phyloP scores from a whole-genome alignment of 2,797 vertebrate genomes.

The Neosilurus hyrtlii region DNA sequence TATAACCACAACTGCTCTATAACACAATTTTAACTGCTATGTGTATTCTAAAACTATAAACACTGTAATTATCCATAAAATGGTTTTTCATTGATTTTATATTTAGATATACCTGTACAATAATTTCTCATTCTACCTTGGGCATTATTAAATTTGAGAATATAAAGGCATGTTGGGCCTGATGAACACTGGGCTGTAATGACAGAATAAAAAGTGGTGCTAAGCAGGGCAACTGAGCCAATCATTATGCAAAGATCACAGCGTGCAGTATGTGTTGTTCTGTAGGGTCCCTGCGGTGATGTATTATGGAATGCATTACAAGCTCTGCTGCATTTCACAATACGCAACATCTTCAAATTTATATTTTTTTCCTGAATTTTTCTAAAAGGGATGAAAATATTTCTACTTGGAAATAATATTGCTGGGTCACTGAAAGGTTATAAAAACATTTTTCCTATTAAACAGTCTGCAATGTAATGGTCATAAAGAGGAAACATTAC shows the following conservation, averaged over 20 bases:
- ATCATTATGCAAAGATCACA: constrained; percentile 42
- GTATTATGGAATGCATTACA: constrained; percentile 49
- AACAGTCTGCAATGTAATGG: not conserved
- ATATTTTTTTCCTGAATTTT: constrained; percentile 35
- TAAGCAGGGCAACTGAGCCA: constrained; percentile 57
- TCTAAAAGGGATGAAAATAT: constrained; percentile 28
- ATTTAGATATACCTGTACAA: not conserved
- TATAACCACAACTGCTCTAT: not conserved
- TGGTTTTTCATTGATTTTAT: not conserved
- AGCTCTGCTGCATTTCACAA: constrained; percentile 38
- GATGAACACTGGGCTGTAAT: constrained; percentile 38
- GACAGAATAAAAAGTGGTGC: constrained; percentile 58
- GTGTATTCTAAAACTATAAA: not conserved
- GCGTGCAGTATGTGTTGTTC: constrained; percentile 44
- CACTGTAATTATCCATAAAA: not conserved
- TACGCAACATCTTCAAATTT: constrained; percentile 22
- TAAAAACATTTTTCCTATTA: not conserved
- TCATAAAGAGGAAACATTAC: not conserved
- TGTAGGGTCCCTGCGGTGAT: constrained; percentile 36
- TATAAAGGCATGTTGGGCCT: constrained; percentile 34
- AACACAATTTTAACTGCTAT: not conserved
- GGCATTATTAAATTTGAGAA: not conserved
- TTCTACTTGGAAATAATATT: constrained; percentile 15
- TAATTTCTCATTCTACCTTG: not conserved
- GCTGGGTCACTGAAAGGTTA: not conserved